Evolutionary conservation across 2,113 vertebrate genomes (phyloP), one percentile per base, ranked within the genome.

Genomic region (Jaculus jaculus): DNA sequence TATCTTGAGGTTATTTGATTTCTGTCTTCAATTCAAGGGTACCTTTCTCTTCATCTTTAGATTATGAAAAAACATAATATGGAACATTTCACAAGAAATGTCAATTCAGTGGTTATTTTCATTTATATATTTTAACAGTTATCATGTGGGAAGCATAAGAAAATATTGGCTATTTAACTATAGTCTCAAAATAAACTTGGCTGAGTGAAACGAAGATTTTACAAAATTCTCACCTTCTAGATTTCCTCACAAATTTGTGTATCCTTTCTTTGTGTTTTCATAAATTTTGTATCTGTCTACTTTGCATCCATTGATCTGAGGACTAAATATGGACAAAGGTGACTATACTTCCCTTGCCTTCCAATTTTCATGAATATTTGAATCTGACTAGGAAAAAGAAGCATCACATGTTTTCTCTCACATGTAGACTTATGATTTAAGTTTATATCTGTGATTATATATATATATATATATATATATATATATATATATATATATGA

Each of bases 1-100:
- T 95, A 89, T 94, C 47, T 96, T 58, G 34, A 34, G 54, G 3
- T 91, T 94, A 96, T 95, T 92, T 91, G 80, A 95, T 96, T 94
- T 96, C 87, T 94, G 72, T 84, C 91, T 91, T 95, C 12, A 5
- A 92, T 85, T 90, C 80, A 94, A 87, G 13, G 42, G 68, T 60
- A 47, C 23, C 63, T 92, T 96, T 90, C 91, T 65, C 79, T 84
- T 95, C 68, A 69, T 87, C 86, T 92, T 79, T 47, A 20, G 69
- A 47, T 90, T 80, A 47, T 91, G 16, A 84, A 92, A n/a, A 5
- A 90, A n/a, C 54, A 93, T 92, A 85, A 69, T 75, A 83, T 73
- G 84, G 92, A 87, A 84, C n/a, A 87, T 83, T 94, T 96, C 66
- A 91, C 18, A 86, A 86, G 63, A 90, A 91, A 96, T 82, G 72